A percentile compares a stretch with the other conserved stretches of the same genome.
These are phyloP conservation scores for Microtus montanus DNA, from an alignment of 2,113 vertebrate genomes.

Conservation along the genomic window DNA sequence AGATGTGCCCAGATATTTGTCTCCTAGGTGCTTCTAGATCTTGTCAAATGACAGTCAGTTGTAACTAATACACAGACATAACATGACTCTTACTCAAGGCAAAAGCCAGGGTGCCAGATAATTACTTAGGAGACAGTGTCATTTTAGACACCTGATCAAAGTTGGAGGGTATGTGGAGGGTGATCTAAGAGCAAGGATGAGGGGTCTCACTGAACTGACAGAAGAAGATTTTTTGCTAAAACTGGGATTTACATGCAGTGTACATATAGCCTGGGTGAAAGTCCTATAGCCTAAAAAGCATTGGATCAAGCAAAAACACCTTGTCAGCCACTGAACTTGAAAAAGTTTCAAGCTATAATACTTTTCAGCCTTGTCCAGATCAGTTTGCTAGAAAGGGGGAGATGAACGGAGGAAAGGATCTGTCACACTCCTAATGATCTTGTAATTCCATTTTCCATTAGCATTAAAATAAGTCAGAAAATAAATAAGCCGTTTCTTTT, in stretches of 20 bases:
- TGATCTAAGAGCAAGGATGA: background rate
- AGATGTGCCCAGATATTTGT: no score
- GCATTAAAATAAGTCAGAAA: constrained; percentile 56
- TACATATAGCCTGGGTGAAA: background rate
- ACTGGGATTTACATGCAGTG: background rate
- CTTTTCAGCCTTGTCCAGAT: background rate
- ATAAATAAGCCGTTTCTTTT: constrained; percentile 3
- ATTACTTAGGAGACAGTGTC: background rate
- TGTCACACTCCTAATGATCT: background rate
- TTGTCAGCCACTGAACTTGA: background rate
- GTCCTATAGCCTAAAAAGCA: background rate
- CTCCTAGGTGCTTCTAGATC: background rate
- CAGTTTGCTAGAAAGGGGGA: background rate
- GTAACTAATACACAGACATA: background rate
- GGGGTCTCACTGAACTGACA: background rate
- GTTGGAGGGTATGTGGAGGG: background rate
- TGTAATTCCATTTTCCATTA: background rate
- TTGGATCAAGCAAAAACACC: background rate
- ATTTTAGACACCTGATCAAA: background rate
- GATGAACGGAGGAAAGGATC: background rate
- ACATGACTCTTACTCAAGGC: background rate
- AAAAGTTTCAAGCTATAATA: background rate
- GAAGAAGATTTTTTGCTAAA: background rate
- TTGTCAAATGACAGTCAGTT: background rate
- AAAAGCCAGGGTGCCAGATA: background rate